phyloP scores from a whole-genome alignment of 2,113 vertebrate species.

The Chloroceryle aenea region DNA sequence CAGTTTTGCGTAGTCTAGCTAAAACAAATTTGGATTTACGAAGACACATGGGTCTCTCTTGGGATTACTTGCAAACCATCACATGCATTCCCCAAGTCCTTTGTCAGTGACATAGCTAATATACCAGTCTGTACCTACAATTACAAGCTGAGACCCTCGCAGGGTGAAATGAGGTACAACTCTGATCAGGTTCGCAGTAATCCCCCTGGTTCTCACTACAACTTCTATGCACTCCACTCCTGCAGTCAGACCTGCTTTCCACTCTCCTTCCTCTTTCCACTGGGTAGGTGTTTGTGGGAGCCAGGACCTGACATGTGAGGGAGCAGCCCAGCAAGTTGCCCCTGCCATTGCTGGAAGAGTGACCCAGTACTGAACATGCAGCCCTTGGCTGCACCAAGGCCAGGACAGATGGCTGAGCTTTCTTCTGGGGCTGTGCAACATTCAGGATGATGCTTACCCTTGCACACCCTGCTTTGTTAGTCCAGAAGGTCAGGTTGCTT shows the following conservation, averaged over 20 bases:
- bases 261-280: neutral
- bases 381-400: neutral
- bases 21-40: neutral
- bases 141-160: neutral
- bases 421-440: neutral
- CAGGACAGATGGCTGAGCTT: neutral
- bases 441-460: neutral
- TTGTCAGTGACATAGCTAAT: neutral
- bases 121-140: neutral
- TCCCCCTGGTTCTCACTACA: neutral
- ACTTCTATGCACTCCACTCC: accelerated
- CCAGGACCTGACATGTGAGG: accelerated
- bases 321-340: neutral
- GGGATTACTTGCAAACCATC: neutral
- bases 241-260: neutral
- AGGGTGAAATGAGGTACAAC: neutral
- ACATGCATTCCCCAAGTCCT: neutral
- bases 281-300: accelerated
- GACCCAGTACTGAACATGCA: accelerated
- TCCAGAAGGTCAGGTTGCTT: neutral
- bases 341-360: neutral
- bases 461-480: neutral
- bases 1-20: neutral
- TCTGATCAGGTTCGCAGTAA: neutral
- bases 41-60: neutral